Evolutionary conservation across 2,113 vertebrate species (phyloP), one percentile per base, ranked within the genome.

Genomic region (Athene cunicularia): DNA sequence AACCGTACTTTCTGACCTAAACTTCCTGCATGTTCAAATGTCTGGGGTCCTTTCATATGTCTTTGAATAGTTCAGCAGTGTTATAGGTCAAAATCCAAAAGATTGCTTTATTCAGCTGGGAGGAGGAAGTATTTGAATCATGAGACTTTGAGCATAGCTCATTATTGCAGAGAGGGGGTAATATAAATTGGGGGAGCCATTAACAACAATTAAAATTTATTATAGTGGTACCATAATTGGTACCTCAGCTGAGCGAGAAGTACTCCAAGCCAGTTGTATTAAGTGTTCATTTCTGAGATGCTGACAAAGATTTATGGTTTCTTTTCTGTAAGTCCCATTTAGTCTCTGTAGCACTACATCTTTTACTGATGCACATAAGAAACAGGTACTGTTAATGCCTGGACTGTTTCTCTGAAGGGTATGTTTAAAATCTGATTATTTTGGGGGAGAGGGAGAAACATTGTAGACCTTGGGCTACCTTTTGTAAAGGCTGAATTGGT

Each of bases 181-280:
- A 92, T 96, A 95, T 92, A 95, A 96, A 68, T 92, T 63, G 55
- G 53, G 86, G 50, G 64, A 96, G 39, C 53, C 59, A 80, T 97
- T 97, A 96, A 91, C 74, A 97, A 95, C 81, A 93, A 95, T 95
- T 96, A 95, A 94, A 96, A 95, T 95, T 85, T 91, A 95, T 96
- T 85, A 55, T 50, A 88, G 83, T 52, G 66, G 62, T 96, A 67
- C 88, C 76, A 32, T 93, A 97, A 97, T 97, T 93, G 73, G 86
- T 94, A 94, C 47, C 80, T 96, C 39, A 4, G 49, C 76, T 77
- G 75, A 95, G 67, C 24, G 20, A 96, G 81, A 95, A 96, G 88
- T 91, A 80, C 56, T 91, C 64, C 50, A 88, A 90, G 89, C 43
- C 86, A 64, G 85, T 95, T 96, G 62, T 86, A 95, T 97, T 94